Percentiles rank a stretch among this genome's conserved stretches.
phyloP scores from a whole-genome alignment of 2,888 invertebrate genomes.

The Sussaba pulchella region DNA sequence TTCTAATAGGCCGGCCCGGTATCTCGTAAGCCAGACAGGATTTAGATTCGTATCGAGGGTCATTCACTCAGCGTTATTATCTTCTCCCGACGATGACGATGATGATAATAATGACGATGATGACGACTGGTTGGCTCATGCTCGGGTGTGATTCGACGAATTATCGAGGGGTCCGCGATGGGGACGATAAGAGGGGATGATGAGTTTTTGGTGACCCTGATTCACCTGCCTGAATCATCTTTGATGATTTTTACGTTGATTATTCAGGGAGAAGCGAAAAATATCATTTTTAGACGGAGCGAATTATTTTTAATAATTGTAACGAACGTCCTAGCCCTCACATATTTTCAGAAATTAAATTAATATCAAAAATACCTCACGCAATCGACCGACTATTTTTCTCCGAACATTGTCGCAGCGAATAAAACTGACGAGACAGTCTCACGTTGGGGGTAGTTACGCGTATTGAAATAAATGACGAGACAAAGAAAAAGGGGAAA shows the following conservation, averaged over 20 bases:
- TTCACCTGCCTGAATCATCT: too few relatives aligned
- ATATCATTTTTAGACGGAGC: too few relatives aligned
- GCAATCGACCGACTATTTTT: too few relatives aligned
- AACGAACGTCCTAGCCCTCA: too few relatives aligned
- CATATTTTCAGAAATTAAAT: too few relatives aligned
- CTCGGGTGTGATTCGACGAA: slow-evolving; percentile 6
- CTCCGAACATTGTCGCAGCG: too few relatives aligned
- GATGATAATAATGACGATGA: slow-evolving; percentile 22
- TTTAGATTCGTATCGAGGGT: slow-evolving; percentile 77
- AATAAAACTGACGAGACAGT: too few relatives aligned
- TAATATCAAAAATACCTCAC: too few relatives aligned
- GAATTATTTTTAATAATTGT: too few relatives aligned
- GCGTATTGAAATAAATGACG: slow-evolving; percentile 21
- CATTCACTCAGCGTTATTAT: slow-evolving; percentile 45
- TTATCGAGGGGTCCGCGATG: neutral
- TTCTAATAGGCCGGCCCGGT: slow-evolving; percentile 80
- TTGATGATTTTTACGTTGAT: too few relatives aligned
- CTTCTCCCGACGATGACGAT: slow-evolving; percentile 60
- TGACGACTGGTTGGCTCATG: slow-evolving; percentile 7
- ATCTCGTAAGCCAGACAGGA: slow-evolving; percentile 79
- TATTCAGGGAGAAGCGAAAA: too few relatives aligned
- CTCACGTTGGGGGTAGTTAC: neutral
- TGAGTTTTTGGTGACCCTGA: slow-evolving; percentile 1
- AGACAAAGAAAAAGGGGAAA: too few relatives aligned
- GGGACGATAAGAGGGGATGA: neutral